Percentiles rank a stretch among this genome's conserved stretches.
These are phyloP conservation scores for Melitaea athalia DNA, from an alignment of 2,888 invertebrate genomes.

Conservation along the genomic window DNA sequence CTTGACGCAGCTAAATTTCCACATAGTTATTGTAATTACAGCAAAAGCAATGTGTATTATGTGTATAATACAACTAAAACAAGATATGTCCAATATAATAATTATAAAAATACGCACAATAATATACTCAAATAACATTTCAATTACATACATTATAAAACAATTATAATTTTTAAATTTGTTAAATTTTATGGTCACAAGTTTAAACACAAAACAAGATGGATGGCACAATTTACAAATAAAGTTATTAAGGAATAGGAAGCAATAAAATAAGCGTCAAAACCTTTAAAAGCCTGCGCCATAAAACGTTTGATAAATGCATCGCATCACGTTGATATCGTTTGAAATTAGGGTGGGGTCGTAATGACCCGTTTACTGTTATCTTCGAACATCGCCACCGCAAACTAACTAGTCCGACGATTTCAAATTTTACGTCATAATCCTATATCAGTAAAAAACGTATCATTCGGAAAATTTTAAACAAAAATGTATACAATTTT, in stretches of 20 bases:
- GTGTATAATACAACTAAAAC: no score
- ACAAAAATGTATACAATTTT: constrained; percentile 28
- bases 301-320: constrained; percentile 68
- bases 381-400: constrained; percentile 70
- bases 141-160: neutral
- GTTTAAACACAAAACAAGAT: constrained; percentile 11
- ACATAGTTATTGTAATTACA: neutral
- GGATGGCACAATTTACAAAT: constrained; percentile 46
- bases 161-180: constrained; percentile 4
- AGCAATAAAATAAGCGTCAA: constrained; percentile 64
- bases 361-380: constrained; percentile 76
- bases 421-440: constrained; percentile 79
- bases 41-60: no score
- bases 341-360: constrained; percentile 64
- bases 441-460: constrained; percentile 54
- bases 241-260: constrained; percentile 67
- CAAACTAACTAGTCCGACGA: constrained; percentile 65
- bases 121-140: no score
- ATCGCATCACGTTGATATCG: constrained; percentile 61
- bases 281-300: constrained; percentile 57
- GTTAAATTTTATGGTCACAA: neutral
- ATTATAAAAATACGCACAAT: no score
- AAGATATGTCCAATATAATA: no score
- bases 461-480: constrained; percentile 26
- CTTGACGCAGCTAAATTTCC: no score